Conservation (phyloP, 2,888 invertebrate genomes). For the Mellilla xanthometata region DNA sequence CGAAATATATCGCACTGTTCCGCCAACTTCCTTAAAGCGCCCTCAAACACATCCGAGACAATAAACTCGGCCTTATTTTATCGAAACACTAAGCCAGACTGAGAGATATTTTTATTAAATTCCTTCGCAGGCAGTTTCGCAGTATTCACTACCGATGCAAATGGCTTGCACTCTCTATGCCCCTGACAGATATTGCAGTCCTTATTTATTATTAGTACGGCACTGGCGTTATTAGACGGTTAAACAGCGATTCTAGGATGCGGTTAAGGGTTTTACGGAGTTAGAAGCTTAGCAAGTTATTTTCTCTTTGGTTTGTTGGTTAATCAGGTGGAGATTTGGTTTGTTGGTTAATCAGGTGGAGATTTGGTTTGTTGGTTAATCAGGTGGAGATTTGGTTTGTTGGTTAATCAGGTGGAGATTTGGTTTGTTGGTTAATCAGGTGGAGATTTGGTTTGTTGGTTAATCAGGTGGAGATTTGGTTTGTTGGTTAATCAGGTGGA, state of each 20-base stretch:
- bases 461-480: too few relatives aligned
- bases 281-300: slow-evolving; percentile 6
- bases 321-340: slow-evolving; percentile 1
- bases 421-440: too few relatives aligned
- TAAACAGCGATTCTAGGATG: slow-evolving; percentile 41
- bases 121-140: slow-evolving; percentile 69
- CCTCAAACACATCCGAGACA: slow-evolving; percentile 44
- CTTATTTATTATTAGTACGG: slow-evolving; percentile 70
- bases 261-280: slow-evolving; percentile 15
- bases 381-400: too few relatives aligned
- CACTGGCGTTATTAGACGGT: slow-evolving; percentile 51
- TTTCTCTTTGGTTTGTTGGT: slow-evolving; percentile 7
- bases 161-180: slow-evolving; percentile 62
- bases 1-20: not conserved
- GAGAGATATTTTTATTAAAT: slow-evolving; percentile 80
- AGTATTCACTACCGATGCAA: slow-evolving; percentile 72
- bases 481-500: too few relatives aligned
- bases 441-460: too few relatives aligned
- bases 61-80: slow-evolving; percentile 55
- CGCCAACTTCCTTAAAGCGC: slow-evolving; percentile 22
- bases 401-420: too few relatives aligned
- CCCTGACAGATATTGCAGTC: slow-evolving; percentile 70
- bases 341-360: not conserved
- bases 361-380: slow-evolving; percentile 2
- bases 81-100: slow-evolving; percentile 58